phyloP scores from a whole-genome alignment of 1,140 invertebrate genomes.

The Drosophila busckii region DNA sequence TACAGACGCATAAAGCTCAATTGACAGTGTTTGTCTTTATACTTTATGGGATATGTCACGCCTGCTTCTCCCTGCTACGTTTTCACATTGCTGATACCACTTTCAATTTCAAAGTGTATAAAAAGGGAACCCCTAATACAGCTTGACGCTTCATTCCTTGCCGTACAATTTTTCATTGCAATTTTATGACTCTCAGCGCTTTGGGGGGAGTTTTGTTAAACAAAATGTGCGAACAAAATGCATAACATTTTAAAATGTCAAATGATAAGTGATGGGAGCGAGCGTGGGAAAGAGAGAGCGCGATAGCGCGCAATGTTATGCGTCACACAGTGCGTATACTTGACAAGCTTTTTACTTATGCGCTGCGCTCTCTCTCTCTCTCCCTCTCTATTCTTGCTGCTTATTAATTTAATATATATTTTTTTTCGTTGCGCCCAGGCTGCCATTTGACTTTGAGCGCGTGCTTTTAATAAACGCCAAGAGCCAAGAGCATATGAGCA shows the following conservation, averaged over 20 bases:
- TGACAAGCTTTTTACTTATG: conserved; percentile 34
- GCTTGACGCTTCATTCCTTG: conserved; percentile 6
- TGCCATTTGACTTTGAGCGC: not conserved
- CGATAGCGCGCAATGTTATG: conserved; percentile 14
- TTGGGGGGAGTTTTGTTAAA: conserved; percentile 41
- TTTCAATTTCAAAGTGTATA: too few species aligned
- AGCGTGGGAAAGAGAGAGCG: not conserved
- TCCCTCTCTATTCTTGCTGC: conserved; percentile 17
- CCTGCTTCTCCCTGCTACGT: too few species aligned
- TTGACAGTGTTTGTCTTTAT: too few species aligned
- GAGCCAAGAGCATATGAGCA: not conserved
- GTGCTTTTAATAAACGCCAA: conserved; percentile 56
- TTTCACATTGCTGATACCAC: too few species aligned
- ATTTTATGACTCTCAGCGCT: conserved; percentile 41
- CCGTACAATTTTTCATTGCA: conserved; percentile 43
- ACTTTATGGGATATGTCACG: too few species aligned
- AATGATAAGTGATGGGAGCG: conserved; percentile 41
- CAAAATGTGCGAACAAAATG: conserved; percentile 66
- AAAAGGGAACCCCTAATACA: too few species aligned
- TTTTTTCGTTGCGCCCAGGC: not conserved
- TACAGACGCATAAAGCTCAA: too few species aligned
- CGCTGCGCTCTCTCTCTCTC: conserved; percentile 9
- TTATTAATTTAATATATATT: conserved; percentile 31
- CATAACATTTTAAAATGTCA: conserved; percentile 59
- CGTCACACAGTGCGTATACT: conserved; percentile 45